These are phyloP conservation scores for Marisa cornuarietis DNA, from an alignment of 1,140 invertebrate genomes.

Conservation along the genomic window DNA sequence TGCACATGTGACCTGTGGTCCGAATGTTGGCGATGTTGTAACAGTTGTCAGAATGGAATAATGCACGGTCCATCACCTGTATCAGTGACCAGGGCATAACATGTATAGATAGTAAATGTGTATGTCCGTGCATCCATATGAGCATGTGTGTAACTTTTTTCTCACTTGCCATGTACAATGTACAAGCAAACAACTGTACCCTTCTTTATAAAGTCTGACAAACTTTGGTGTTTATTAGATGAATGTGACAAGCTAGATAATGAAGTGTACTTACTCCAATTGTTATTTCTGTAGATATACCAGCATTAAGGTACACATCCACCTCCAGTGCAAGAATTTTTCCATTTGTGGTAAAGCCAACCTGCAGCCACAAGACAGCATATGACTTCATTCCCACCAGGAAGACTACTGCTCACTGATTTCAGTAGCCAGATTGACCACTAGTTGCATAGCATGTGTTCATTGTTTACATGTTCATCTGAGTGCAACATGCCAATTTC, in stretches of 20 bases:
- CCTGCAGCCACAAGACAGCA: slow-evolving; percentile 42
- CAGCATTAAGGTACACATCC: slow-evolving; percentile 84
- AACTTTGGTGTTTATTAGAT: background rate
- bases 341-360: slow-evolving; percentile 81
- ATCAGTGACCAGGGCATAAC: background rate
- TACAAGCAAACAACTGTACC: background rate
- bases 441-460: too few relatives aligned
- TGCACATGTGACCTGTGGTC: slow-evolving; percentile 49
- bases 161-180: too few relatives aligned
- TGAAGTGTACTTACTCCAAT: slow-evolving; percentile 79
- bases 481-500: too few relatives aligned
- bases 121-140: too few relatives aligned
- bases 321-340: slow-evolving; percentile 78
- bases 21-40: slow-evolving; percentile 57
- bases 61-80: slow-evolving; percentile 43
- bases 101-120: too few relatives aligned
- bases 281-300: slow-evolving; percentile 86
- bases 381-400: too few relatives aligned
- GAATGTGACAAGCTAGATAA: background rate
- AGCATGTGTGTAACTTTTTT: too few relatives aligned
- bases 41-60: slow-evolving; percentile 44
- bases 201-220: background rate
- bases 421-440: too few relatives aligned
- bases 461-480: too few relatives aligned
- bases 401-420: too few relatives aligned